Evolutionary conservation across 2,113 vertebrate genomes (phyloP), one percentile per base, ranked within the genome.

Genomic region (Lagenorhynchus albirostris): DNA sequence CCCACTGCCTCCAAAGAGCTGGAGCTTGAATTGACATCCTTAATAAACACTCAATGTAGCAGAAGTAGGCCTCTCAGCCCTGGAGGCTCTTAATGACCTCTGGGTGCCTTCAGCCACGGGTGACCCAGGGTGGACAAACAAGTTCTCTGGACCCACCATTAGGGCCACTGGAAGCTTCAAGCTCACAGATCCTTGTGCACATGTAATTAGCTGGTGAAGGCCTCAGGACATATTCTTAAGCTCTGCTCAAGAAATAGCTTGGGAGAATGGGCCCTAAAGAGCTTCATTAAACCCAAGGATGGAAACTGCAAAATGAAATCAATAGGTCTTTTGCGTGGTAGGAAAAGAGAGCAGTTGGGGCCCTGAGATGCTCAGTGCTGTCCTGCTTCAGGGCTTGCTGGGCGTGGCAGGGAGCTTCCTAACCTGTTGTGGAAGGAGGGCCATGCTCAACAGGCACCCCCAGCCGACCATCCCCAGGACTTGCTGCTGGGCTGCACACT

Each of bases 401-500:
- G 80, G 13, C 3, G 13, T 17, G n/a, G 36, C 23, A 25, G 47
- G 38, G n/a, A 55, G 47, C 18, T 38, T 44, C 65, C 1, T 2
- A 26, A 2, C 12, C 21, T 13, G 1, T 25, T 23, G 13, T n/a
- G 36, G 21, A 36, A 1, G 6, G 33, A 70, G 0, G 86, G 60
- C 13, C 62, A 70, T 25, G 36, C 36, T 31, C 4, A 0, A 63
- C 11, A 36, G 70, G n/a, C 4, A 3, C 23, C 7, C 13, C 31
- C 44, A 44, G 47, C 2, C 21, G 7, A 38, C 29, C 4, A 15
- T 41, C 25, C 26, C 81, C 33, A 87, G 60, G 62, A 53, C n/a
- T 21, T 10, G 23, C 8, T 0, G 20, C 17, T 1, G 8, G 68
- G 25, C 5, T 68, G 0, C 1, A 5, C 6, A 23, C 36, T 7